Evolutionary conservation across 2,113 vertebrate species (phyloP).

Genomic region (Mastomys natalensis): DNA sequence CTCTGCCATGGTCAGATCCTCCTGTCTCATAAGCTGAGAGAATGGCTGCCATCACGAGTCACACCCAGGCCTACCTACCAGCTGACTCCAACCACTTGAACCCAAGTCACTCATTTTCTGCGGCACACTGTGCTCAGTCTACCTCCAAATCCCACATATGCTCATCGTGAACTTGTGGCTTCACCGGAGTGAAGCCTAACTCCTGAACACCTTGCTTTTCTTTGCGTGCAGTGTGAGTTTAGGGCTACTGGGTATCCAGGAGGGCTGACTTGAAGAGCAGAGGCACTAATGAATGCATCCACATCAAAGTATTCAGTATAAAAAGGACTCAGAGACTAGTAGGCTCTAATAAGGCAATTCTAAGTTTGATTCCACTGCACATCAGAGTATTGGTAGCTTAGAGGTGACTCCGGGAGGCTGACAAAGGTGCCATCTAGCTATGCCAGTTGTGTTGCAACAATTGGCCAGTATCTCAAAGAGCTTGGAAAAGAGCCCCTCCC

Average conservation of each 20-base stretch:
- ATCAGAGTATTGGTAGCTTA: background rate
- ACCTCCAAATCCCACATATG: background rate
- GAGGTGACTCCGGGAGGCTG: background rate
- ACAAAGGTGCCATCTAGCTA: background rate
- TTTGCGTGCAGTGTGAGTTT: background rate
- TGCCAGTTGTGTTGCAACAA: background rate
- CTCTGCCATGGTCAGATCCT: background rate
- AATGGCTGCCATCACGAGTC: background rate
- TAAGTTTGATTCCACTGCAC: background rate
- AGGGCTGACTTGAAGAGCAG: background rate
- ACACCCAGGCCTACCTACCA: background rate
- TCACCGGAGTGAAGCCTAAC: background rate
- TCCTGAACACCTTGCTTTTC: conserved; percentile 41
- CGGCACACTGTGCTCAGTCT: background rate
- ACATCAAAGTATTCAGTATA: background rate
- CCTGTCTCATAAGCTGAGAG: background rate
- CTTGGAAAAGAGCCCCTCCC: background rate
- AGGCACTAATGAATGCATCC: background rate
- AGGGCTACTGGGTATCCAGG: background rate
- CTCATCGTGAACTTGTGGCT: background rate
- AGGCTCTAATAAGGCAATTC: background rate
- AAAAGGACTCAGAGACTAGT: background rate
- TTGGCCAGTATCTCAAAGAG: background rate
- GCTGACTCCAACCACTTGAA: background rate
- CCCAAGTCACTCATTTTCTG: background rate